Base-by-base conservation (phyloP, 2,888 invertebrate genomes). In the Rotaria macrura region DNA sequence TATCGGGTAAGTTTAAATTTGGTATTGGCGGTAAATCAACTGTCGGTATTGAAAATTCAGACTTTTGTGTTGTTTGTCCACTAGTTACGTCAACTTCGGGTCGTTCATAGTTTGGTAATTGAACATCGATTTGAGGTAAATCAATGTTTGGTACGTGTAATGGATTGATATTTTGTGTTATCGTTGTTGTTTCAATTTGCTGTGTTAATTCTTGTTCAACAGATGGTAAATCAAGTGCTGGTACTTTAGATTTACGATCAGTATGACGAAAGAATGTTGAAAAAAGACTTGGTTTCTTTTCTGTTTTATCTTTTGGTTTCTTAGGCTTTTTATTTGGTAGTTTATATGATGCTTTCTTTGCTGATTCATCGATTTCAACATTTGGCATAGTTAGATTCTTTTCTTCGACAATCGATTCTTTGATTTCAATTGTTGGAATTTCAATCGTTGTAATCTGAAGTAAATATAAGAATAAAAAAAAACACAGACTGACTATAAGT, bases 281-380 rank as follows among this genome's bases (percentile, higher is more conserved):
- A 79, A 79, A 79, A n/a, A 79, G n/a, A n/a, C 79, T 43, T 43
- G 43, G 10, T 79, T 79, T 79, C 43, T 43, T 43, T 79, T 79
- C 74, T 17, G 6, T 40, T n/a, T 79, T 43, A 40, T n/a, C 43
- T 79, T 79, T 79, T 79, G 40, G 23, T 74, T 74, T 5, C 12
- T 65, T 65, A 1, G 65, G 20, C 38, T 34, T 20, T 20, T 65
- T 65, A 0, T 34, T 34, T 29, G 79, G 79, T 79, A 79, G 43
- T 79, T 40, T 79, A n/a, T 79, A 79, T 25, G 79, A 79, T 43
- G 43, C 79, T 79, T 79, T 79, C 12, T 25, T 79, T 9, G 43
- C n/a, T 40, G 79, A 43, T 43, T 43, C 25, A 14, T 79, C 34
- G 4, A 79, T 25, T 43, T 79, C 79, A 43, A 79, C 43, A 79